These are phyloP conservation scores for human DNA, from an alignment of 2,113 vertebrate species.

Conservation along the genomic window DNA sequence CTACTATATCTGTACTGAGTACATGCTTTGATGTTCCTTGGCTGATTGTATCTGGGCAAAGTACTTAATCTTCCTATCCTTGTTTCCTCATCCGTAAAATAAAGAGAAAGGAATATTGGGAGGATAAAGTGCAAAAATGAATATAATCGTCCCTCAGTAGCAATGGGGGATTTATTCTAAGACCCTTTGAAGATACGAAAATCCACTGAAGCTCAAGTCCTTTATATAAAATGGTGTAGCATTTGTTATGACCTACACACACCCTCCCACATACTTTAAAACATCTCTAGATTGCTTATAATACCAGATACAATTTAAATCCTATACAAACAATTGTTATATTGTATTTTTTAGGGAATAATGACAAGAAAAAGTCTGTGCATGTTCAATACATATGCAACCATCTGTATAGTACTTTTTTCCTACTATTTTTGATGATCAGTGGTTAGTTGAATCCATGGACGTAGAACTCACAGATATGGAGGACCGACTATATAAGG, in stretches of 20 bases:
- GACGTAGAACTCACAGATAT: not conserved
- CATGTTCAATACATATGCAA: not conserved
- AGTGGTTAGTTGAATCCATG: not conserved
- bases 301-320: not conserved
- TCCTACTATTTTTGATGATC: not conserved
- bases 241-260: not conserved
- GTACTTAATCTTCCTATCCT: not conserved
- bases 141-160: not conserved
- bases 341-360: not conserved
- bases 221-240: not conserved
- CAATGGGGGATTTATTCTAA: not conserved
- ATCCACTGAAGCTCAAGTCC: not conserved
- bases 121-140: not conserved
- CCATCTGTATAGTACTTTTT: not conserved
- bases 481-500: not conserved
- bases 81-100: not conserved
- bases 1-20: not conserved
- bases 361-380: not conserved
- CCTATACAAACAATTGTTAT: not conserved
- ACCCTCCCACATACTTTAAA: not conserved
- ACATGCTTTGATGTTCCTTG: not conserved
- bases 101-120: not conserved
- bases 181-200: not conserved
- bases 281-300: not conserved
- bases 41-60: not conserved